Base-by-base conservation (phyloP, 2,113 vertebrate species). In the Prionailurus viverrinus region DNA sequence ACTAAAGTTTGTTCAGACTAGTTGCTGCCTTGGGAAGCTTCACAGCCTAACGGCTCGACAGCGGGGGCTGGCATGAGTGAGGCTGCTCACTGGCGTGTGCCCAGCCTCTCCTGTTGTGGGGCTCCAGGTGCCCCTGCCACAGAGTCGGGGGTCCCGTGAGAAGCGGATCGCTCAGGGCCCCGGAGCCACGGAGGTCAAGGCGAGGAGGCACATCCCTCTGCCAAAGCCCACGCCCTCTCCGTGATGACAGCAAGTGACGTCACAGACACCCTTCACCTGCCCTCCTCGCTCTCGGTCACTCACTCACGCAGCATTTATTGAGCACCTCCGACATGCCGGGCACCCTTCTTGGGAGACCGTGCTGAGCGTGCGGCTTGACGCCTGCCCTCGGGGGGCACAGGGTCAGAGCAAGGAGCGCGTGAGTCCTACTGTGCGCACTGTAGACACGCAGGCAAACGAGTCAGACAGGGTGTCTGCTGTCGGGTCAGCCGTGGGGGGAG, bases 1-100 rank as follows among this genome's bases (percentile, higher is more conserved):
- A 61, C 9, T 21, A 7, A 23, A 71, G 36, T 36, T 68, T 0
- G 0, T 55, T 65, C 21, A 2, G 16, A 51, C 45, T 63, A n/a
- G 76, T 36, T 66, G 53, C 69, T 45, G 86, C 33, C 45, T 7
- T 25, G 61, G 51, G 69, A 41, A 55, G 5, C 25, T 19, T 76
- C 6, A 1, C 15, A 5, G 31, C 31, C 14, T 66, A 23, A 41
- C 1, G 6, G 29, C 12, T 2, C 3, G 21, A 18, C 21, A 25
- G 45, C 23, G 15, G 18, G 45, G 66, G 84, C 14, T 27, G 13
- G 23, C 4, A 1, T 4, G 27, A 55, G 36, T 61, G 16, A 21
- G 14, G 10, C 25, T 3, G 39, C 61, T 55, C 3, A 1, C 73
- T 74, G 63, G 5, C 55, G 53, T n/a, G n/a, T 31, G 23, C 31